These are phyloP conservation scores for Drosophila nigromelanica DNA, from an alignment of 1,140 invertebrate species.

Conservation along the genomic window DNA sequence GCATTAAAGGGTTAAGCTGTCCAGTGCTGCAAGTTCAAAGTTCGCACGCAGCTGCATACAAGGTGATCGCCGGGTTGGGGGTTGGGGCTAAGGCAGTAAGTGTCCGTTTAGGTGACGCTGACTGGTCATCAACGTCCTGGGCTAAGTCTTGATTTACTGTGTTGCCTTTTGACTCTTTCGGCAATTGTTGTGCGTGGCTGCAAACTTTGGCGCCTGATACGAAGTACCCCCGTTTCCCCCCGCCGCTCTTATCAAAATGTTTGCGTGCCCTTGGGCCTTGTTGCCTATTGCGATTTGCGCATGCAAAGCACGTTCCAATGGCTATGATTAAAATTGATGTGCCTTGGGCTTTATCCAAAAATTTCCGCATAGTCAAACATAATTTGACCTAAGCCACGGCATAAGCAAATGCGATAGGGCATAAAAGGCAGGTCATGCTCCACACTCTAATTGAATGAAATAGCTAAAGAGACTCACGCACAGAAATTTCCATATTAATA, in stretches of 20 bases:
- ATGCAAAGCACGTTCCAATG: slow-evolving; percentile 69
- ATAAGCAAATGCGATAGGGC: slow-evolving; percentile 69
- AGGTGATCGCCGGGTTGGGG: not conserved
- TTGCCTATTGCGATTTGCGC: slow-evolving; percentile 33
- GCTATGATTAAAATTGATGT: slow-evolving; percentile 79
- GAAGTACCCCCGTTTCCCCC: not conserved
- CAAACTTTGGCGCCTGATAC: slow-evolving; percentile 60
- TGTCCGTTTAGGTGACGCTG: slow-evolving; percentile 54
- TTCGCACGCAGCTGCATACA: slow-evolving; percentile 49
- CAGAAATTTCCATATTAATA: slow-evolving; percentile 72
- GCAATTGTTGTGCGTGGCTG: slow-evolving; percentile 56
- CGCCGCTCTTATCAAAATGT: slow-evolving; percentile 14
- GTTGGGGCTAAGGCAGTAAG: slow-evolving; percentile 3
- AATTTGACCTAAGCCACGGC: slow-evolving; percentile 75
- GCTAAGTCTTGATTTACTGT: slow-evolving; percentile 79
- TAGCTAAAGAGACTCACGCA: slow-evolving; percentile 59
- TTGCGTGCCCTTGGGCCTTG: slow-evolving; percentile 25
- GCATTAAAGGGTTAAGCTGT: slow-evolving; percentile 75
- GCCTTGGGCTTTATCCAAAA: slow-evolving; percentile 71
- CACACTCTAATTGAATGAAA: slow-evolving; percentile 73
- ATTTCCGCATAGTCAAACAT: slow-evolving; percentile 77
- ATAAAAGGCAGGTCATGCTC: slow-evolving; percentile 59
- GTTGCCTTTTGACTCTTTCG: slow-evolving; percentile 48
- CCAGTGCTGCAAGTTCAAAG: slow-evolving; percentile 69
- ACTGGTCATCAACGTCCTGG: slow-evolving; percentile 69